Conservation (phyloP, 2,113 vertebrate species). For the Saguinus midas region DNA sequence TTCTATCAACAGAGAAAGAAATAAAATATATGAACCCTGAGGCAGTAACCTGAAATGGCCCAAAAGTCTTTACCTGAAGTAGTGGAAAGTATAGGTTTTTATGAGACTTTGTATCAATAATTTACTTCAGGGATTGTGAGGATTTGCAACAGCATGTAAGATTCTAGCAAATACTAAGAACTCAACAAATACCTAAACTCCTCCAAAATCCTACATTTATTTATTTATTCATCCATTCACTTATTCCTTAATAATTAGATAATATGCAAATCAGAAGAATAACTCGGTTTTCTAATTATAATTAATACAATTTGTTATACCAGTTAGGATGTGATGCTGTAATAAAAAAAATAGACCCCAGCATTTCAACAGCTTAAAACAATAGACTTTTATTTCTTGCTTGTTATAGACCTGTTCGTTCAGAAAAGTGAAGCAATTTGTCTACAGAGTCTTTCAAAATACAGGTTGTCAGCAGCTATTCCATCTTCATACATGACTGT, state of each 20-base stretch:
- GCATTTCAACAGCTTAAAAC: background rate
- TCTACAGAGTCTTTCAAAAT: background rate
- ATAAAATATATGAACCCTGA: background rate
- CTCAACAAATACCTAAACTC: background rate
- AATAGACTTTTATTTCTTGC: background rate
- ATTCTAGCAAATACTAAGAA: slow-evolving; percentile 15
- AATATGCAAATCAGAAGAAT: background rate
- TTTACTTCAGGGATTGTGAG: background rate
- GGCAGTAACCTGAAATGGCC: background rate
- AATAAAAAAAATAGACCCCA: background rate
- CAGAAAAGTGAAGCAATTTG: background rate
- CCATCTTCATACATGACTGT: background rate
- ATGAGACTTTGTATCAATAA: background rate
- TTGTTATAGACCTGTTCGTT: background rate
- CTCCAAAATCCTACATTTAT: background rate
- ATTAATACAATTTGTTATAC: background rate
- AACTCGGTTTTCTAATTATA: background rate
- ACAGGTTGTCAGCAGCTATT: background rate
- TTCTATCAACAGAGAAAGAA: background rate
- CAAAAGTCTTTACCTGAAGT: background rate
- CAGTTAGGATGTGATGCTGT: background rate
- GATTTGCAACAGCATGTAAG: background rate
- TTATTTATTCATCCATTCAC: background rate
- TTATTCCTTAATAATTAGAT: background rate
- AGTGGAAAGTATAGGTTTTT: background rate